phyloP scores from a whole-genome alignment of 2,113 vertebrate species.

The Pionites leucogaster region DNA sequence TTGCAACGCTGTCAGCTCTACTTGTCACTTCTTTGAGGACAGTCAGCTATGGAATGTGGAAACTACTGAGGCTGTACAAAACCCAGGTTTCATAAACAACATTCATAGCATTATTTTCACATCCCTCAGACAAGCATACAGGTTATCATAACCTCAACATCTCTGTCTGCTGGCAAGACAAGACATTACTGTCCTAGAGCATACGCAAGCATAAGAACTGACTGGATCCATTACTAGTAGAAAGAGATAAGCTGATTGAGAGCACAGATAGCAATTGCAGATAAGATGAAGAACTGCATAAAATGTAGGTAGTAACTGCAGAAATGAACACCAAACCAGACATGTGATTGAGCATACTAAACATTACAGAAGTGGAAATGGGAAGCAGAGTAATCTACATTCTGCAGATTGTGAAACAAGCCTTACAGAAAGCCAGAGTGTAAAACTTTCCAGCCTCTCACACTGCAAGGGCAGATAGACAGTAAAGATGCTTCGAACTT shows the following conservation, averaged over 20 bases:
- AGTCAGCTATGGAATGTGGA: not conserved
- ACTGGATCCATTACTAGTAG: conserved; percentile 45
- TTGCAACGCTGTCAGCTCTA: not conserved
- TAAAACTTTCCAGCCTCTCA: conserved; percentile 33
- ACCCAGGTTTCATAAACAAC: conserved; percentile 17
- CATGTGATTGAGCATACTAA: not conserved
- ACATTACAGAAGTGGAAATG: conserved; percentile 25
- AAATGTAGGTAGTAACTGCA: not conserved
- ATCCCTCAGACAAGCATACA: conserved; percentile 19
- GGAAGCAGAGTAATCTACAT: conserved; percentile 8
- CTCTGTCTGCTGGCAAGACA: conserved; percentile 5
- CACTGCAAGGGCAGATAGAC: conserved; percentile 18
- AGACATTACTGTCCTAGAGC: not conserved
- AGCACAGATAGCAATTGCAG: not conserved
- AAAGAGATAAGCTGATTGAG: conserved; percentile 22
- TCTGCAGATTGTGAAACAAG: conserved; percentile 4
- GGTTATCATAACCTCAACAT: conserved; percentile 39
- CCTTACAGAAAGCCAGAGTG: not conserved
- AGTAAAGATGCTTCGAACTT: conserved; percentile 19
- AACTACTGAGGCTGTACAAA: not conserved
- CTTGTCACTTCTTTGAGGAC: not conserved
- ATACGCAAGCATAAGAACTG: not conserved
- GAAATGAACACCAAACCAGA: not conserved
- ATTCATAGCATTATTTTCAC: conserved; percentile 57
- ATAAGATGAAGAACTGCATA: not conserved